phyloP scores from a whole-genome alignment of 2,888 invertebrate species.

The Leucania comma region DNA sequence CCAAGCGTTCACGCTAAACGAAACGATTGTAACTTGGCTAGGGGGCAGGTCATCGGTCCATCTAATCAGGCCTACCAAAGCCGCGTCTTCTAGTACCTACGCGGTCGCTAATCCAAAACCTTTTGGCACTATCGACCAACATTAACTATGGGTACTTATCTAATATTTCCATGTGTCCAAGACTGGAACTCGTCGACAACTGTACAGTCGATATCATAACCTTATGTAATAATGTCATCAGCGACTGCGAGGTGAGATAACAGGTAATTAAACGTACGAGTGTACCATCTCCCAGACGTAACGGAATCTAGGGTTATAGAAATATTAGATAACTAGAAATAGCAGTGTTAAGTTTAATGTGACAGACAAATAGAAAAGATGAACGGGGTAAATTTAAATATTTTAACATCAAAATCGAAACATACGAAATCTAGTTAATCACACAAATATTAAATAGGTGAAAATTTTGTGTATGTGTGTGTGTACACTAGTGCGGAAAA shows the following conservation, averaged over 20 bases:
- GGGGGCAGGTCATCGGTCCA: too few species aligned
- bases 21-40: too few species aligned
- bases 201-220: not conserved
- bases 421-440: too few species aligned
- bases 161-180: constrained; percentile 7
- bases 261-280: constrained; percentile 26
- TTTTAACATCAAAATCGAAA: too few species aligned
- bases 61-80: too few species aligned
- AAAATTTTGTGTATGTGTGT: too few species aligned
- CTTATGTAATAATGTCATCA: constrained; percentile 50
- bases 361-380: not conserved
- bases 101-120: too few species aligned
- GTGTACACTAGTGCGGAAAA: too few species aligned
- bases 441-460: too few species aligned
- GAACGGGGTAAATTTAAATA: not conserved
- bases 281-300: constrained; percentile 1
- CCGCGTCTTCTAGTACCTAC: too few species aligned
- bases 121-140: not conserved
- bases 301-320: constrained; percentile 27
- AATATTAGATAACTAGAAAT: constrained; percentile 31
- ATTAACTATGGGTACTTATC: not conserved
- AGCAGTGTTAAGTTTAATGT: not conserved
- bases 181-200: constrained; percentile 38
- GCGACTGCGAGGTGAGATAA: constrained; percentile 37
- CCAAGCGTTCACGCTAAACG: too few species aligned